Evolutionary conservation across 2,888 invertebrate species (phyloP), one percentile per base, ranked within the genome.

Genomic region (Ligdia adustata): DNA sequence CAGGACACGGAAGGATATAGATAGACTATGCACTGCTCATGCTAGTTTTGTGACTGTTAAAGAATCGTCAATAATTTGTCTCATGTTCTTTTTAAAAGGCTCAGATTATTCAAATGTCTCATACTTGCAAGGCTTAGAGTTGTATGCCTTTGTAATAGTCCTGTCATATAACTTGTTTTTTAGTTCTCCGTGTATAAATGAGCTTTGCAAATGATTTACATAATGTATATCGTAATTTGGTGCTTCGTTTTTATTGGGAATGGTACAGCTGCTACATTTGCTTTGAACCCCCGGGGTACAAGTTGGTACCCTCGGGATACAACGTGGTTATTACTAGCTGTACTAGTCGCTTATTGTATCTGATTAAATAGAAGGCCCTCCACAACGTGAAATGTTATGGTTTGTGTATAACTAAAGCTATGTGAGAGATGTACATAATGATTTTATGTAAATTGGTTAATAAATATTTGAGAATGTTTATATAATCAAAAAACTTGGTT

Each of bases 381-480:
- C 89, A 89, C 81, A 70, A 75, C 33, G 28, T 82, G 84, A 84
- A 79, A 87, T 80, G 79, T 85, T 83, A 85, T 82, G 75, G 76
- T 81, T 81, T 81, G 79, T 85, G 79, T 87, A 80, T 80, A 82
- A 80, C 80, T 84, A 80, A 82, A 86, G 81, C 87, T 87, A 87
- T 82, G 82, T 77, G 83, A 87, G 79, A 87, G 80, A 83, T 90
- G 89, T 89, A 89, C 80, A 89, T 89, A 89, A 86, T 82, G 78
- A 81, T 86, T 88, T 89, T 89, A 89, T 90, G 89, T 90, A 90
- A 89, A 89, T 88, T 90, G 90, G 89, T 90, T 89, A 89, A 87
- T 90, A 90, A 90, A 90, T 90, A 90, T 90, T 87, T 90, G 89
- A 90, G 75, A 90, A 90, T 90, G 90, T 90, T 90, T 90, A 90